phyloP scores from a whole-genome alignment of 2,113 vertebrate genomes.

The Strix aluco region DNA sequence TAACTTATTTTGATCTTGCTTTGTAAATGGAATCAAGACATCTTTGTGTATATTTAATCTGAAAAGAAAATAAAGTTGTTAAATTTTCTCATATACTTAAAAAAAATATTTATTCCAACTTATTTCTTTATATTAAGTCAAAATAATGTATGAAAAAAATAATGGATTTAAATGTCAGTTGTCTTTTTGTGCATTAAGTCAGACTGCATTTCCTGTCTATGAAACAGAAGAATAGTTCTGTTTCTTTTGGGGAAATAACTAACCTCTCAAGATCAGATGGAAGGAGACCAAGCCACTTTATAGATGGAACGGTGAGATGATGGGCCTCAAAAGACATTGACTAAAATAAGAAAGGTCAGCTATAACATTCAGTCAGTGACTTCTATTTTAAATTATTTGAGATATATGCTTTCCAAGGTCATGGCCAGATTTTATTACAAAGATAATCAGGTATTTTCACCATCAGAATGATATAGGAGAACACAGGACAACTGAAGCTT shows the following conservation, averaged over 20 bases:
- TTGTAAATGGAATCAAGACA: constrained; percentile 85
- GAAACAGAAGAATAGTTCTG: neutral
- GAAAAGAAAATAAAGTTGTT: neutral
- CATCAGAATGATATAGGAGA: neutral
- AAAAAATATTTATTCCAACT: neutral
- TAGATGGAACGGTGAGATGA: constrained; percentile 90
- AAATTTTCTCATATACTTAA: neutral
- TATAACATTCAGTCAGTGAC: neutral
- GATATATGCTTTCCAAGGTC: neutral
- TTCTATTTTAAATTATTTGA: neutral
- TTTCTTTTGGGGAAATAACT: constrained; percentile 5
- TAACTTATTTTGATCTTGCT: constrained; percentile 86
- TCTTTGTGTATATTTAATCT: constrained; percentile 85
- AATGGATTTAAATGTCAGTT: neutral
- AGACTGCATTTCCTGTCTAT: neutral
- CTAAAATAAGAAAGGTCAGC: constrained; percentile 72
- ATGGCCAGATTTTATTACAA: neutral
- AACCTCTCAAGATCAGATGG: constrained; percentile 95
- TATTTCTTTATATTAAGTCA: neutral
- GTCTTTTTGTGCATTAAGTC: neutral
- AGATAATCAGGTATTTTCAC: neutral
- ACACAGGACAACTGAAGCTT: neutral
- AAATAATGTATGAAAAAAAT: neutral
- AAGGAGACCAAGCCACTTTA: constrained; percentile 96
- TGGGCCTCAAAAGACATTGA: constrained; percentile 97